phyloP scores from a whole-genome alignment of 2,113 vertebrate genomes.

The Gulo gulo region DNA sequence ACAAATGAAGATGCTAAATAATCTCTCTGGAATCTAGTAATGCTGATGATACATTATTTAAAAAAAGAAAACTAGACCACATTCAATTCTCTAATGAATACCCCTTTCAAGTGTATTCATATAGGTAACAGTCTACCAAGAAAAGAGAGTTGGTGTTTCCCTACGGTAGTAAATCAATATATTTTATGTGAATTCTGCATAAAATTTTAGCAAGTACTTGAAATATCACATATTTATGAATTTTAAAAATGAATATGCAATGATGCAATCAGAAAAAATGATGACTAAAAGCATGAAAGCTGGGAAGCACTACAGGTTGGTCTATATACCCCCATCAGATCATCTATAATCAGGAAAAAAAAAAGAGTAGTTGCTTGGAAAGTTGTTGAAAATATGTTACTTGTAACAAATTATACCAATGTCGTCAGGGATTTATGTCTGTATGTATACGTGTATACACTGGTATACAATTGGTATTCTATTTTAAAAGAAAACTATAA shows the following conservation, averaged over 20 bases:
- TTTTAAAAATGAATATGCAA: background rate
- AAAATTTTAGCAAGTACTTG: background rate
- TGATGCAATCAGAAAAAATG: background rate
- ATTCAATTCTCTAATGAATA: background rate
- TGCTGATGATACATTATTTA: background rate
- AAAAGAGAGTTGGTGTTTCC: background rate
- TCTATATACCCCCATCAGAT: background rate
- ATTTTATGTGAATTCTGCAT: background rate
- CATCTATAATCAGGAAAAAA: background rate
- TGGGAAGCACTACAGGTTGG: background rate
- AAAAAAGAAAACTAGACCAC: background rate
- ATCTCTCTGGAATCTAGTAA: background rate
- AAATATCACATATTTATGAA: background rate
- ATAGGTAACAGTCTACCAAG: background rate
- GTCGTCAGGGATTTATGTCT: background rate
- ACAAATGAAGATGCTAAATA: conserved; percentile 22
- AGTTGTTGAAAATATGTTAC: background rate
- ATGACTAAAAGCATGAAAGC: background rate
- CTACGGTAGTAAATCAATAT: background rate
- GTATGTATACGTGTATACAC: background rate
- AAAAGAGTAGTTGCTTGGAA: background rate
- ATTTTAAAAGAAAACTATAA: background rate
- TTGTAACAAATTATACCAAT: background rate
- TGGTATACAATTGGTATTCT: background rate
- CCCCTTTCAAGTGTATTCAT: background rate